Conservation (phyloP, 2,888 invertebrate genomes). For the Hipparchia sbordonii region DNA sequence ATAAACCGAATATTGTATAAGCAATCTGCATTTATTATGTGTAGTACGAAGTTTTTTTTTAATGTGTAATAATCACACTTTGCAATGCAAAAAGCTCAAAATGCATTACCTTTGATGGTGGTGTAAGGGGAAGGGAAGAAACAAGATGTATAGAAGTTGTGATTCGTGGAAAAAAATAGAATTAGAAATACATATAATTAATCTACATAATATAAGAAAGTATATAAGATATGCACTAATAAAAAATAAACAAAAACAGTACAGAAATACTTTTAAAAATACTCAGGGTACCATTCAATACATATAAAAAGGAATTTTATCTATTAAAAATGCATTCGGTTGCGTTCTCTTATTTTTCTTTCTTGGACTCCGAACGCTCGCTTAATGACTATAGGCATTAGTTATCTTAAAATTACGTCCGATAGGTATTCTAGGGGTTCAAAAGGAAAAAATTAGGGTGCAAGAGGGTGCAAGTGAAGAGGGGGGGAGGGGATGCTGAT, state of each 20-base stretch:
- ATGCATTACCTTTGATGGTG: too few relatives aligned
- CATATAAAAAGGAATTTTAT: conserved; percentile 30
- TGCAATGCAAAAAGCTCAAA: too few relatives aligned
- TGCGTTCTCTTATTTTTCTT: conserved; percentile 58
- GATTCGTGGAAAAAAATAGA: too few relatives aligned
- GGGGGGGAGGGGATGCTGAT: conserved; percentile 67
- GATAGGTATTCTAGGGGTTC: conserved; percentile 67
- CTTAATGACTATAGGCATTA: conserved; percentile 77
- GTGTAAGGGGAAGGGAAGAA: too few relatives aligned
- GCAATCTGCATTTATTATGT: too few relatives aligned
- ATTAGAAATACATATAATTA: too few relatives aligned
- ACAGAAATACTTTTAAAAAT: neutral
- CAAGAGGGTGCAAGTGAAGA: conserved; percentile 57
- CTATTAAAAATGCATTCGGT: conserved; percentile 74
- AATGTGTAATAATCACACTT: too few relatives aligned
- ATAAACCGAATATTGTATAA: too few relatives aligned
- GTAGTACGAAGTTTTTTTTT: too few relatives aligned
- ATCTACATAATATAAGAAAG: too few relatives aligned
- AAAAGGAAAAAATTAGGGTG: conserved; percentile 55
- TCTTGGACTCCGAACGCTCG: conserved; percentile 50
- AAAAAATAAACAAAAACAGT: neutral
- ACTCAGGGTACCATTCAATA: conserved; percentile 3
- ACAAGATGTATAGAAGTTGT: too few relatives aligned
- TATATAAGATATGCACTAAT: too few relatives aligned
- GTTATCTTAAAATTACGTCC: conserved; percentile 76